Conservation (phyloP, 2,888 invertebrate genomes). For the Cryptus armator region DNA sequence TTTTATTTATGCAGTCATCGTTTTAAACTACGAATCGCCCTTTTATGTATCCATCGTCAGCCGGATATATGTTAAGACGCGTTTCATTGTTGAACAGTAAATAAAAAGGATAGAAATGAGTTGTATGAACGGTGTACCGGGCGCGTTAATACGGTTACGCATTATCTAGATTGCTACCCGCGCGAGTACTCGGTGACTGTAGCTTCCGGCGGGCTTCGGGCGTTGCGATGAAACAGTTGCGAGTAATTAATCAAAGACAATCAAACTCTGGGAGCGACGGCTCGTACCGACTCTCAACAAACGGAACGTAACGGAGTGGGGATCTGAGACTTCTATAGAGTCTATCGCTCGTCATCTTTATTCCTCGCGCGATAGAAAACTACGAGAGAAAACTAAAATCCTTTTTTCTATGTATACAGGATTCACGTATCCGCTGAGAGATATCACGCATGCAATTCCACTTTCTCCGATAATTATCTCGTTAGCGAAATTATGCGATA, state of each 20-base stretch:
- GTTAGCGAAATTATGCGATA: conserved; percentile 6
- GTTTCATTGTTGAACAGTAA: conserved; percentile 16
- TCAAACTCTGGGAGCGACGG: conserved; percentile 84
- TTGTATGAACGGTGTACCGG: conserved; percentile 42
- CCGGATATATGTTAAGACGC: conserved; percentile 20
- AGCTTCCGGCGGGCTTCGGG: conserved; percentile 63
- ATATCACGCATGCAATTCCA: not conserved
- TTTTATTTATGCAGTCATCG: not conserved
- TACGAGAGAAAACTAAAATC: conserved; percentile 37
- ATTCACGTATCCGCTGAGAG: conserved; percentile 3
- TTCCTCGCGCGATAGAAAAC: conserved; percentile 59
- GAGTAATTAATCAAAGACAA: conserved; percentile 85
- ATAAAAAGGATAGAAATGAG: conserved; percentile 28
- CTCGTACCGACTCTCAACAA: conserved; percentile 81
- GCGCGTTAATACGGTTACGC: conserved; percentile 80
- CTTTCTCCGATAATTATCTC: conserved; percentile 38
- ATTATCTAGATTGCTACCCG: conserved; percentile 82
- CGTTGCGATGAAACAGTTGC: conserved; percentile 75
- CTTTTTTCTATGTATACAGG: conserved; percentile 6
- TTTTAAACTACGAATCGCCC: not conserved
- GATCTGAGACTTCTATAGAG: conserved; percentile 25
- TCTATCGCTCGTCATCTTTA: conserved; percentile 74
- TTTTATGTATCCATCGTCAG: conserved; percentile 19
- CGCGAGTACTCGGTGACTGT: conserved; percentile 73
- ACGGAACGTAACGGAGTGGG: conserved; percentile 70